These are phyloP conservation scores for Mythimna vitellina DNA, from an alignment of 2,888 invertebrate genomes.

Conservation along the genomic window DNA sequence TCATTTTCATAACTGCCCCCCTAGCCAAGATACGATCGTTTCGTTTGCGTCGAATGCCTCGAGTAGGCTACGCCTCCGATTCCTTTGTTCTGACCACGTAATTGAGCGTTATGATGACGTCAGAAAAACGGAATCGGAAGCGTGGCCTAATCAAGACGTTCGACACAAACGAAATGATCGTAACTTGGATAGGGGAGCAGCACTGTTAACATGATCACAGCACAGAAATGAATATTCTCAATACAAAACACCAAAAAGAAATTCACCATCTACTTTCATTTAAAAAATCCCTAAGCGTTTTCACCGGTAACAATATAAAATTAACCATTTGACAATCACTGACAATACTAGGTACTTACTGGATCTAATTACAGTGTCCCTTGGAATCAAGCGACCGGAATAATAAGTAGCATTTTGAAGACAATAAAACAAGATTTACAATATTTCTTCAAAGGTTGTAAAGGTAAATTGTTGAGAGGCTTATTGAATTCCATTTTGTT, in stretches of 20 bases:
- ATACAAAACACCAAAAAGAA: background rate
- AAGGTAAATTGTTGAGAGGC: conserved; percentile 26
- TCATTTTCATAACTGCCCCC: too few species aligned
- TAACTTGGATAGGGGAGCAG: too few species aligned
- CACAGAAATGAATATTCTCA: too few species aligned
- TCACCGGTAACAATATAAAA: conserved; percentile 29
- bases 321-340: conserved; percentile 54
- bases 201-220: too few species aligned
- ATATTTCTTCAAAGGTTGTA: conserved; percentile 30
- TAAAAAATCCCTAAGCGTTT: background rate
- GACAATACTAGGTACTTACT: conserved; percentile 40
- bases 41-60: too few species aligned
- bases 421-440: conserved; percentile 50
- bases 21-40: too few species aligned
- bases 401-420: conserved; percentile 43
- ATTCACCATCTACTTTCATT: background rate
- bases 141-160: too few species aligned
- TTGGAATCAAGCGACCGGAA: conserved; percentile 40
- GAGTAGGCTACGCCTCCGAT: too few species aligned
- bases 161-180: too few species aligned
- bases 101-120: too few species aligned
- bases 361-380: conserved; percentile 51
- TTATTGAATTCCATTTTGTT: conserved; percentile 30
- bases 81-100: too few species aligned
- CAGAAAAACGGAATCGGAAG: too few species aligned